Evolutionary conservation across 2,888 invertebrate species (phyloP), one percentile per base, ranked within the genome.

Genomic region (Ypsolopha scabrella): DNA sequence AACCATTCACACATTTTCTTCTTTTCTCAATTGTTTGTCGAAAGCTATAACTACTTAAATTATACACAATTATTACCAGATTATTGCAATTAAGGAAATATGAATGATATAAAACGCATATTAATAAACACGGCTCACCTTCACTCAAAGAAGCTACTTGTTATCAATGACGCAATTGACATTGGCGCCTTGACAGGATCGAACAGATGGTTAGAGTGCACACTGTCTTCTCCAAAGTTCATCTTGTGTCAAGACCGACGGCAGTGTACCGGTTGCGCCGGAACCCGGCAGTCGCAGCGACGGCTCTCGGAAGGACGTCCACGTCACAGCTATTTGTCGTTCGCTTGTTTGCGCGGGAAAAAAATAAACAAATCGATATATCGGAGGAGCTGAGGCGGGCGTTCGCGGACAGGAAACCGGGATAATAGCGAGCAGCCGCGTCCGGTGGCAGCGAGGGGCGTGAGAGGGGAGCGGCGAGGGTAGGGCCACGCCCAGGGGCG

Each of bases 351-450:
- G 68, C 75, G 72, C 72, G 76, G 70, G 70, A 76, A 83, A 80
- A 70, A 83, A 83, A 85, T 79, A 82, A 85, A 86, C 83, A 83
- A 77, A 83, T 83, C 81, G 71, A 81, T 81, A 73, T 74, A 75
- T 80, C 70, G 72, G 64, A 63, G 76, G 72, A 74, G 66, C 67
- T 33, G 54, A 79, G 69, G 76, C 85, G 80, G 73, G 83, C 79
- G 83, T 75, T 72, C 77, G 73, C 72, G 79, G 79, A 83, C 83
- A 83, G 85, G 85, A 86, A 85, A 70, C 83, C 71, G 72, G 75
- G 75, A 85, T 86, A 86, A 86, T 83, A 81, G 82, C 75, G 78
- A 80, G 68, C 66, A 60, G 69, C 64, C 67, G 66, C 67, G 68
- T 70, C 70, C 69, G 72, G 68, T 36, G 59, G 55, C 37, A 51